These are phyloP conservation scores for Megalops atlanticus DNA, from an alignment of 2,113 vertebrate species.

Conservation along the genomic window DNA sequence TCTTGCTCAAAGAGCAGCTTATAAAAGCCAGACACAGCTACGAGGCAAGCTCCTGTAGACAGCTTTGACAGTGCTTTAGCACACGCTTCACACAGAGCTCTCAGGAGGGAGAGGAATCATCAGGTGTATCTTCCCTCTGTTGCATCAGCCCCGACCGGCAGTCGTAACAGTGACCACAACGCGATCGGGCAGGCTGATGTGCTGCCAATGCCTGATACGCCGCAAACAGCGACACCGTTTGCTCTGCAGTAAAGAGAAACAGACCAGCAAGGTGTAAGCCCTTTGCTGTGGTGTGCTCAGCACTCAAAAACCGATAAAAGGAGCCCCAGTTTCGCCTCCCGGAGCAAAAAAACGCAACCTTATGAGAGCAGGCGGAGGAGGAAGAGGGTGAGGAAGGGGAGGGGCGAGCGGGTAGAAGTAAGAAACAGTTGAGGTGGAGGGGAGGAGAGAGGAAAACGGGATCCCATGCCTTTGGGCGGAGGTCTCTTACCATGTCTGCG, in stretches of 20 bases:
- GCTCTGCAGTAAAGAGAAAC: no score
- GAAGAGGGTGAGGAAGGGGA: neutral
- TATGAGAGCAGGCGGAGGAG: neutral
- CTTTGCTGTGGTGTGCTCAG: neutral
- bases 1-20: no score
- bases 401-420: neutral
- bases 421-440: neutral
- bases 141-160: neutral
- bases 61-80: no score
- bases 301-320: neutral
- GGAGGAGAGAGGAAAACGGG: neutral
- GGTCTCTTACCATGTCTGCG: constrained; percentile 50
- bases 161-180: neutral
- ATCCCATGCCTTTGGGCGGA: neutral
- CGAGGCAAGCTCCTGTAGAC: no score
- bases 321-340: neutral
- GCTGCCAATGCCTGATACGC: neutral
- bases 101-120: no score
- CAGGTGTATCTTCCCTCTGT: no score
- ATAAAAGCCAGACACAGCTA: no score
- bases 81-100: no score
- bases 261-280: no score
- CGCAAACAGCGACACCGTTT: neutral
- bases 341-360: neutral
- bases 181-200: neutral